Conservation (phyloP, 2,797 vertebrate genomes). For the Rhinoraja longicauda region DNA sequence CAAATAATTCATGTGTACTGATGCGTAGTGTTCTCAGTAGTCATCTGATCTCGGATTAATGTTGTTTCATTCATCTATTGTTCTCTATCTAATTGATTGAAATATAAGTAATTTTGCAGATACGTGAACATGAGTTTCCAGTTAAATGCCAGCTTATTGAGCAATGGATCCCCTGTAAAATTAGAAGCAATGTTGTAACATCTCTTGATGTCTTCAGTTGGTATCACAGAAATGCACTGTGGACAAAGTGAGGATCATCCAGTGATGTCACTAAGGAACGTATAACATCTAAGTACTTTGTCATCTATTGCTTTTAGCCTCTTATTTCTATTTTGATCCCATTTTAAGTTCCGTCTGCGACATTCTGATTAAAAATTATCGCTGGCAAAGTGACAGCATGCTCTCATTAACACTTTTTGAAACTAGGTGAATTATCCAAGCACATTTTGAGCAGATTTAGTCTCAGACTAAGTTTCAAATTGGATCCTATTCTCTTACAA, state of each 20-base stretch:
- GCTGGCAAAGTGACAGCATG: not conserved
- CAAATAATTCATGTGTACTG: not conserved
- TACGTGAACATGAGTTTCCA: not conserved
- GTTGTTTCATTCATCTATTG: not conserved
- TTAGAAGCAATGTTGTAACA: not conserved
- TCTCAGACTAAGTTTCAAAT: not conserved
- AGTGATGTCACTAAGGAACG: not conserved
- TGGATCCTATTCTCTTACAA: not conserved
- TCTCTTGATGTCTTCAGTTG: not conserved
- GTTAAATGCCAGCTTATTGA: not conserved
- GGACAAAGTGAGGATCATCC: not conserved
- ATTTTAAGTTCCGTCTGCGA: not conserved
- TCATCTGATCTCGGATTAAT: not conserved
- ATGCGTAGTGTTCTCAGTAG: not conserved
- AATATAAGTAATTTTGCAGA: not conserved
- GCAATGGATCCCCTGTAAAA: not conserved
- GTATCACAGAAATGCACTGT: not conserved
- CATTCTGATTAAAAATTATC: not conserved
- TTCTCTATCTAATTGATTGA: not conserved
- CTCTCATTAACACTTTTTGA: not conserved
- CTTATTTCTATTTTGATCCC: not conserved
- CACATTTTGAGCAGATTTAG: not conserved
- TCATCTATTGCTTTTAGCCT: not conserved
- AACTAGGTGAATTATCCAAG: not conserved
- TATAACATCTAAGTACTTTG: not conserved